A percentile compares a stretch with the other conserved stretches of the same genome.
Conservation (phyloP, 2,888 invertebrate species). For the Lordiphosa andalusiaca region DNA sequence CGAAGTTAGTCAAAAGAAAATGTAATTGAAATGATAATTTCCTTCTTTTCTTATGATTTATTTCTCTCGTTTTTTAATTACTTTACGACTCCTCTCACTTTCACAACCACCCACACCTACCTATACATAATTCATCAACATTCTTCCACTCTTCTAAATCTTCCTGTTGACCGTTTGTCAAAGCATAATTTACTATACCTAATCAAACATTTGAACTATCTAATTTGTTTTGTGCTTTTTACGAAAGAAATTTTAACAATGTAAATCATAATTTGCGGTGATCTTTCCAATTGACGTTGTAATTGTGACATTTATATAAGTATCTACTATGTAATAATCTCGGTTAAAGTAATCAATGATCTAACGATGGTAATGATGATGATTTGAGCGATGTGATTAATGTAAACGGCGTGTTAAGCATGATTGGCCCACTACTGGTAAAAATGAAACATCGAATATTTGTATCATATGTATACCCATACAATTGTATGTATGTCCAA, state of each 20-base stretch:
- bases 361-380: conserved; percentile 46
- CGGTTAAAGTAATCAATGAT: conserved; percentile 10
- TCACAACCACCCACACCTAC: conserved; percentile 13
- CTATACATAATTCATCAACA: conserved; percentile 12
- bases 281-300: conserved; percentile 57
- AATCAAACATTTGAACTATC: conserved; percentile 25
- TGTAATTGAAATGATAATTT: no score
- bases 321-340: conserved; percentile 20
- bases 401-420: conserved; percentile 77
- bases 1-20: no score
- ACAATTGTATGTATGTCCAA: conserved; percentile 26
- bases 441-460: conserved; percentile 48
- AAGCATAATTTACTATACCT: conserved; percentile 41
- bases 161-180: conserved; percentile 79
- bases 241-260: conserved; percentile 24
- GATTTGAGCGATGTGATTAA: conserved; percentile 71
- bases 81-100: background rate
- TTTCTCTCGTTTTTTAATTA: no score
- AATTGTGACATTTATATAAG: conserved; percentile 44
- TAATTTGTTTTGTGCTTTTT: conserved; percentile 64
- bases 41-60: no score
- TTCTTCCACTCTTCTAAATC: conserved; percentile 57
- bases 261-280: conserved; percentile 54
- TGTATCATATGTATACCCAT: conserved; percentile 30
- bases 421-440: conserved; percentile 81